Evolutionary conservation across 2,113 vertebrate genomes (phyloP).

Genomic region (Sminthopsis crassicaudata): DNA sequence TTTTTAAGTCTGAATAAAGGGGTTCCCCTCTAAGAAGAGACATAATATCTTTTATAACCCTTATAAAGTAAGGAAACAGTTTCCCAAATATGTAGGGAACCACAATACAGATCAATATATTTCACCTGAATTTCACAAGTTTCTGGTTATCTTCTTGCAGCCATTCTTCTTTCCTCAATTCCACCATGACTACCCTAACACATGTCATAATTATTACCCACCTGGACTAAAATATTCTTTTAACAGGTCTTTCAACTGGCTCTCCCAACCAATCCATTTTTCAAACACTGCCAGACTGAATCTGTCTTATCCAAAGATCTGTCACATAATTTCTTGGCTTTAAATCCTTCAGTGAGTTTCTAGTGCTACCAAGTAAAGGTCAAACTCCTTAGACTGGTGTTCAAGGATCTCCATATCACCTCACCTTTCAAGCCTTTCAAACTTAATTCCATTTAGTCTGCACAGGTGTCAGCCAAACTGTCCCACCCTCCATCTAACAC

Average conservation of each 20-base stretch:
- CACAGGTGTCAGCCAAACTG: background rate
- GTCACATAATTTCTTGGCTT: background rate
- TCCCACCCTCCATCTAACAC: background rate
- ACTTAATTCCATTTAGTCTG: background rate
- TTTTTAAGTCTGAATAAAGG: background rate
- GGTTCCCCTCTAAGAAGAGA: constrained; percentile 16
- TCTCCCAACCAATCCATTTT: background rate
- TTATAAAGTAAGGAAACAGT: background rate
- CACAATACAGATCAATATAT: background rate
- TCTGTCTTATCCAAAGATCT: background rate
- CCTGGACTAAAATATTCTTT: background rate
- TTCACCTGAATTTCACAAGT: constrained; percentile 18
- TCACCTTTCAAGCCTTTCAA: background rate
- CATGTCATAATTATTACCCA: background rate
- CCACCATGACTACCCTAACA: background rate
- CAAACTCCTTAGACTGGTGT: background rate
- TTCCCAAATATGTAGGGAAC: background rate
- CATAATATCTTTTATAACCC: background rate
- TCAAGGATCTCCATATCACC: background rate
- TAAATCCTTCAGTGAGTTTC: background rate
- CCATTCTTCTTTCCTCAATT: background rate
- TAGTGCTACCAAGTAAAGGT: background rate
- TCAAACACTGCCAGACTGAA: background rate
- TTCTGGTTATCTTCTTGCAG: background rate
- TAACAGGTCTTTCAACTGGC: background rate